Evolutionary conservation across 2,113 vertebrate species (phyloP), one percentile per base, ranked within the genome.

Genomic region (Chroicocephalus ridibundus): DNA sequence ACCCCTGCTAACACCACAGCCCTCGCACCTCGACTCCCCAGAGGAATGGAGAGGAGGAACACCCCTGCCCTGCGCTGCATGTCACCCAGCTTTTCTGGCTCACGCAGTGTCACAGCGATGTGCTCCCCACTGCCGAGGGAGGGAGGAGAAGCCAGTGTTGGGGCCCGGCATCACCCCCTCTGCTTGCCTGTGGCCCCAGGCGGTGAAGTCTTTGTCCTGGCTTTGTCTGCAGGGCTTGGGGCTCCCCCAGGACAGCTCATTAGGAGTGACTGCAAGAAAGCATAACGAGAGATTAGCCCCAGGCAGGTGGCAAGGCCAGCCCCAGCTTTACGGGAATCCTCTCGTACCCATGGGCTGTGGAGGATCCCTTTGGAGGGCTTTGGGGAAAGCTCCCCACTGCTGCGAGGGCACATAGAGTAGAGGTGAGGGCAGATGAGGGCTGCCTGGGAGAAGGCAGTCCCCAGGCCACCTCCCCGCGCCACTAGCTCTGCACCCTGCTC

Each of bases 41-140:
- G 10, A 24, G 80, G 27, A 42, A 34, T 0, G 0, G 6, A 38
- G 24, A 46, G 70, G 10, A 55, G 51, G 26, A 66, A 6, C 0
- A 0, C 5, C 54, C 44, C 57, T 68, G 54, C 44, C 71, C 75
- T 5, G 24, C 0, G 3, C 36, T 52, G 71, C 8, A 15, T 14
- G 19, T 25, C 58, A 82, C 34, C 14, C 6, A 5, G 40, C 58
- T 80, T 19, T 24, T 21, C 69, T 0, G 0, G 38, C 65, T 69
- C 10, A 0, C 62, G 29, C 1, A 0, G 29, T 17, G 25, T n/a
- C 2, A 0, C 21, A 51, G 66, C 2, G 0, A 36, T 1, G 0
- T 5, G 52, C n/a, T 85, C 14, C 51, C 24, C 1, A 2, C 38
- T 16, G 64, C 58, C 34, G 1, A 68, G 66, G n/a, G 82, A 55